Evolutionary conservation across 2,113 vertebrate genomes (phyloP).

Genomic region (Mugil cephalus): DNA sequence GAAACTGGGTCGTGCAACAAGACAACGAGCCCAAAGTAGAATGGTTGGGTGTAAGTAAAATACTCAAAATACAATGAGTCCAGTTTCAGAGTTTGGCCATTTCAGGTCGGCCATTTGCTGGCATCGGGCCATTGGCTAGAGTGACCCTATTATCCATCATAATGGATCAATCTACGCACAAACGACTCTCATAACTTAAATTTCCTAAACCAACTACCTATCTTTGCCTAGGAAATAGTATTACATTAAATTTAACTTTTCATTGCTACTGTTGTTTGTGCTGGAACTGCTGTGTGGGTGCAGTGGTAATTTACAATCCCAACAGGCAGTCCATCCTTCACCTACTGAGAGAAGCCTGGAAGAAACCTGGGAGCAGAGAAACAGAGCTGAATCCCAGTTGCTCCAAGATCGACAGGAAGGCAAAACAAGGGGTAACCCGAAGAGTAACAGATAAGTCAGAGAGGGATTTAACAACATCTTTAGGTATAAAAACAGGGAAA

Average conservation of each 20-base stretch:
- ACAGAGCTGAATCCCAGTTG: not conserved
- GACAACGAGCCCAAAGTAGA: too few species aligned
- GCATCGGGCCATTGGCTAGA: too few species aligned
- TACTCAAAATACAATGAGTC: too few species aligned
- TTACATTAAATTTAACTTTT: not conserved
- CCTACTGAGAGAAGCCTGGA: not conserved
- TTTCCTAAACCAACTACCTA: too few species aligned
- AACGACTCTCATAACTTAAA: too few species aligned
- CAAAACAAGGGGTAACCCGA: not conserved
- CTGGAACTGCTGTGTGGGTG: not conserved
- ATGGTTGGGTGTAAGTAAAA: too few species aligned
- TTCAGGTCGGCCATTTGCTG: too few species aligned
- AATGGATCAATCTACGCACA: too few species aligned
- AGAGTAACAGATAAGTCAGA: not conserved
- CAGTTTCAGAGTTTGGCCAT: too few species aligned
- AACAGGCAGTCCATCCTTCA: slow-evolving; percentile 6
- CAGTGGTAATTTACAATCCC: slow-evolving; percentile 12
- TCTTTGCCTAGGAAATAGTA: too few species aligned
- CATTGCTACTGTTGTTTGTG: not conserved
- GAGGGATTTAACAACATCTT: not conserved
- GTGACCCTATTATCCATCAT: too few species aligned
- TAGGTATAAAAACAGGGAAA: not conserved
- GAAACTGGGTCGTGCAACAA: too few species aligned
- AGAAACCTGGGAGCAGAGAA: not conserved
- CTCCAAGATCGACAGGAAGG: not conserved